Evolutionary conservation across 2,113 vertebrate species (phyloP).

Genomic region (Anolis carolinensis): DNA sequence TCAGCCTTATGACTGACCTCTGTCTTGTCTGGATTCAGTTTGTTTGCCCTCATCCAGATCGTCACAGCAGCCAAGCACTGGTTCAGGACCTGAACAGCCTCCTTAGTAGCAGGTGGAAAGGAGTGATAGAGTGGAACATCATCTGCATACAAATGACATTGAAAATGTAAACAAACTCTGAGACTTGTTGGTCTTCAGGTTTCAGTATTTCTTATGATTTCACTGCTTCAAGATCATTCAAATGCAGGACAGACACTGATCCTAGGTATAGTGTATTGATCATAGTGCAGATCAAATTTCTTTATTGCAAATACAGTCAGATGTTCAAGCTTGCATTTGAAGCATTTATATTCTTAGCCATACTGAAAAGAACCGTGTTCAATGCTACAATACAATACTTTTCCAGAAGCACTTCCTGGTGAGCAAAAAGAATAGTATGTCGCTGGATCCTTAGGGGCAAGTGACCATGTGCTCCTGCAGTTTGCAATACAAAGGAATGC

Average conservation of each 20-base stretch:
- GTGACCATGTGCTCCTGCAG: no score
- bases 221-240: not conserved
- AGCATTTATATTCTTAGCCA: conserved; percentile 6
- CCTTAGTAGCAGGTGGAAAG: no score
- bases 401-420: not conserved
- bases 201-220: not conserved
- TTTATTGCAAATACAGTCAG: not conserved
- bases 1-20: no score
- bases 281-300: not conserved
- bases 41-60: no score
- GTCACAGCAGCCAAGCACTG: no score
- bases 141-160: no score
- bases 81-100: no score
- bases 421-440: not conserved
- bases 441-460: no score
- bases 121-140: no score
- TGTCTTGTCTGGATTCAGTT: no score
- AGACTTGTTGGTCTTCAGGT: not conserved
- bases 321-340: not conserved
- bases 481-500: no score
- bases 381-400: not conserved
- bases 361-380: conserved; percentile 2
- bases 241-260: not conserved
- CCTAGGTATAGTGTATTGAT: not conserved
- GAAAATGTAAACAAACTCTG: not conserved